Evolutionary conservation across 2,113 vertebrate genomes (phyloP).

Genomic region (Archocentrus centrarchus): DNA sequence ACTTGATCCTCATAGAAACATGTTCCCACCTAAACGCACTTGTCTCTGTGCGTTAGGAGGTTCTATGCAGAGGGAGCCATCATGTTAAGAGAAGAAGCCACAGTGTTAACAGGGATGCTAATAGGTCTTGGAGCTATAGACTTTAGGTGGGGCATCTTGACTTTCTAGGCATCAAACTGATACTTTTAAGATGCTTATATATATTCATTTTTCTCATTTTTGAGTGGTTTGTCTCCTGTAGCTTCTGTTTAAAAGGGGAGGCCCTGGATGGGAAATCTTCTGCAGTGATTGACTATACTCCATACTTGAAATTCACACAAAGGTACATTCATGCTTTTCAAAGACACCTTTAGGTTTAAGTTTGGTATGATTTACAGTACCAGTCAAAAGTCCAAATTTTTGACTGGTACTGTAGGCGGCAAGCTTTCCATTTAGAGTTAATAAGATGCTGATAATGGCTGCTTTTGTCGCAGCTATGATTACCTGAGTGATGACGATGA

Average conservation of each 20-base stretch:
- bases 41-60: constrained; percentile 77
- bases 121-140: constrained; percentile 96
- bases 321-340: constrained; percentile 77
- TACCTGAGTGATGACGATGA: constrained; percentile 97
- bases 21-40: background rate
- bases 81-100: constrained; percentile 93
- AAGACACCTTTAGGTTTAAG: background rate
- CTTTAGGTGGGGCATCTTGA: constrained; percentile 85
- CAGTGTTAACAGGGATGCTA: constrained; percentile 93
- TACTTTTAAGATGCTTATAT: background rate
- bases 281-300: constrained; percentile 94
- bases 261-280: constrained; percentile 91
- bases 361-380: background rate
- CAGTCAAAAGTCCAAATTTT: no score
- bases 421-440: background rate
- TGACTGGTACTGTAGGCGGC: background rate
- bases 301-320: constrained; percentile 97
- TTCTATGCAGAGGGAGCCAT: constrained; percentile 95
- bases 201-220: background rate
- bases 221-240: constrained; percentile 56
- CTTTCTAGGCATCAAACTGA: background rate
- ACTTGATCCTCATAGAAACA: background rate
- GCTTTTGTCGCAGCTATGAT: constrained; percentile 84
- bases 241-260: constrained; percentile 96
- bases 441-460: background rate